Percentiles rank a stretch among this genome's conserved stretches.
Conservation (phyloP, 1,140 invertebrate genomes). For the Thalassaphorura encarpata region DNA sequence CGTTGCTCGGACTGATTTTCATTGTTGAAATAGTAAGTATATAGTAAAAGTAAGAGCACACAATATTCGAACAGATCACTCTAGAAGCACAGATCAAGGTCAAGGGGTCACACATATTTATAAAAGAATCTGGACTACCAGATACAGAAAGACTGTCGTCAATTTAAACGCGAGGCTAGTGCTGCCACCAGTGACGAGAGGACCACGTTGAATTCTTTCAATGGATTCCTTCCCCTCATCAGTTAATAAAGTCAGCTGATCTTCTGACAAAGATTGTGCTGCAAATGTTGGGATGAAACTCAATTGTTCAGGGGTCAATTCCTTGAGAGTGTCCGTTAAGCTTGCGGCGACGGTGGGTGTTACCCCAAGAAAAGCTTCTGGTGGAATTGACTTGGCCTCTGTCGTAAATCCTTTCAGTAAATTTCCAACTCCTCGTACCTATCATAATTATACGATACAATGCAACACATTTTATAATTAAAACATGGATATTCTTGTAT, state of each 20-base stretch:
- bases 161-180: too few relatives aligned
- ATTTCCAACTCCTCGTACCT: slow-evolving; percentile 18
- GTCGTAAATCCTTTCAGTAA: slow-evolving; percentile 16
- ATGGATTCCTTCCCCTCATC: slow-evolving; percentile 9
- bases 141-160: too few relatives aligned
- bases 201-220: neutral
- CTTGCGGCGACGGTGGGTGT: slow-evolving; percentile 15
- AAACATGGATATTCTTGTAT: neutral
- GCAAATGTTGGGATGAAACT: slow-evolving; percentile 23
- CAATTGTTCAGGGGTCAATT: slow-evolving; percentile 16
- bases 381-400: slow-evolving; percentile 11
- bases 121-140: too few relatives aligned
- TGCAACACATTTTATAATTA: too few relatives aligned
- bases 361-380: slow-evolving; percentile 23
- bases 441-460: too few relatives aligned
- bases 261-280: slow-evolving; percentile 9
- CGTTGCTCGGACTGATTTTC: too few relatives aligned
- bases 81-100: too few relatives aligned
- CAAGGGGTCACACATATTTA: too few relatives aligned
- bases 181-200: neutral
- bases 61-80: too few relatives aligned
- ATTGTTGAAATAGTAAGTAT: too few relatives aligned
- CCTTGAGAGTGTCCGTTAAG: slow-evolving; percentile 1
- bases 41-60: too few relatives aligned
- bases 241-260: slow-evolving; percentile 5